Conservation (phyloP, 2,113 vertebrate species). For the Amia ocellicauda region DNA sequence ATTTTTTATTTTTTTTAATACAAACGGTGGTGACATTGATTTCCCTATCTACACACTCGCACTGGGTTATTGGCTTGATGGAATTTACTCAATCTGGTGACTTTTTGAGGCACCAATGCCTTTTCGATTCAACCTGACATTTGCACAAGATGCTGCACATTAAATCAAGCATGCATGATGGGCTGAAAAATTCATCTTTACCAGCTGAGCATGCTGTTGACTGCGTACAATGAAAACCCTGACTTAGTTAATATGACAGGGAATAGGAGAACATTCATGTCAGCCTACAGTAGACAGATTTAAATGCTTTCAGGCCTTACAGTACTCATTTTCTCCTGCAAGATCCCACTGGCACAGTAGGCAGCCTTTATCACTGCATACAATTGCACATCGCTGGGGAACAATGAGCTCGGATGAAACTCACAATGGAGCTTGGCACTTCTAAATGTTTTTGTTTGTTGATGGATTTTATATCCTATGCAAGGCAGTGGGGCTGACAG, state of each 20-base stretch:
- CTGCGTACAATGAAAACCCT: too few species aligned
- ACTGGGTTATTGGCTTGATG: too few species aligned
- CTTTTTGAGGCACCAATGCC: too few species aligned
- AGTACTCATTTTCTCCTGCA: background rate
- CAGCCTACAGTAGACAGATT: background rate
- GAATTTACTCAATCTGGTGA: too few species aligned
- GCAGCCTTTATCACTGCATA: background rate
- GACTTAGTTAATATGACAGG: background rate
- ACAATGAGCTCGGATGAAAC: background rate
- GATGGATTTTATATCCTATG: background rate
- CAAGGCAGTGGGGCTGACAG: constrained; percentile 10
- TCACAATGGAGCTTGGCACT: background rate
- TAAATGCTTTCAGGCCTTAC: background rate
- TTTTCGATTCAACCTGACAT: too few species aligned
- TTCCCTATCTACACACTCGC: too few species aligned
- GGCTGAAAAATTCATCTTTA: too few species aligned
- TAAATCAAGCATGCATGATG: too few species aligned
- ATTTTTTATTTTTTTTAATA: too few species aligned
- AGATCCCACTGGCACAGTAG: background rate
- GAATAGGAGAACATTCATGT: background rate
- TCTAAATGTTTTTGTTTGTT: constrained; percentile 11
- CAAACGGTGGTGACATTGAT: too few species aligned
- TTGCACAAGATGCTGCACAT: too few species aligned
- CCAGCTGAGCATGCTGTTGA: too few species aligned
- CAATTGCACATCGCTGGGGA: background rate